Conservation (phyloP, 1,140 invertebrate genomes). For the Bombyx mandarina region DNA sequence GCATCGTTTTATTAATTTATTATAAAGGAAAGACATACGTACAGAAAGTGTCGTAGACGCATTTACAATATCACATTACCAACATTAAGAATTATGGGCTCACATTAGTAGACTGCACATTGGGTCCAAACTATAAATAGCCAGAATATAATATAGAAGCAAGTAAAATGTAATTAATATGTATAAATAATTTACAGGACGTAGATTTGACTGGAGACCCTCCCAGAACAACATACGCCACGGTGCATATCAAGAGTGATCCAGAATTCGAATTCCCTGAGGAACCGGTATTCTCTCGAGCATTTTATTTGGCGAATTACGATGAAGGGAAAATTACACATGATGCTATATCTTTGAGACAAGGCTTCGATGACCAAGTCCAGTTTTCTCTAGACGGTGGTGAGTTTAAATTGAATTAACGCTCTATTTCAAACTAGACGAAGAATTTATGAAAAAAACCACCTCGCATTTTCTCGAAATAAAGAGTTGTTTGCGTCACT, state of each 20-base stretch:
- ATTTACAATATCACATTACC: too few species aligned
- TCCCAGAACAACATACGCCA: conserved; percentile 25
- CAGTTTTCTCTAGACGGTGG: conserved; percentile 34
- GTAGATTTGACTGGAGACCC: conserved; percentile 38
- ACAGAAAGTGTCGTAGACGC: too few species aligned
- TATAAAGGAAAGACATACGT: too few species aligned
- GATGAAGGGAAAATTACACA: conserved; percentile 25
- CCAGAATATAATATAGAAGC: background rate
- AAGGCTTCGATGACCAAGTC: conserved; percentile 40
- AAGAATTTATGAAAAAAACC: too few species aligned
- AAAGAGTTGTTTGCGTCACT: too few species aligned
- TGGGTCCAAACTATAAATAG: too few species aligned
- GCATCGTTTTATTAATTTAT: too few species aligned
- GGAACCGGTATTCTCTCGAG: conserved; percentile 37
- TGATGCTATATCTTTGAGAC: conserved; percentile 30
- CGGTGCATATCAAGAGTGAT: conserved; percentile 29
- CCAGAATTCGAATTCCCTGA: conserved; percentile 41
- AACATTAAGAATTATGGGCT: too few species aligned
- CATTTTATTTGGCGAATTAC: conserved; percentile 43
- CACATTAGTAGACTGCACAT: too few species aligned
- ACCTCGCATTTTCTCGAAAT: too few species aligned
- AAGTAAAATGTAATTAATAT: background rate
- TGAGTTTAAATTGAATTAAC: conserved; percentile 11
- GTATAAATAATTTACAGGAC: conserved; percentile 26
- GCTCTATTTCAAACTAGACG: too few species aligned